Percentiles rank a stretch among this genome's conserved stretches.
These are phyloP conservation scores for Tringa solitaria DNA, from an alignment of 2,113 vertebrate genomes.

Conservation along the genomic window DNA sequence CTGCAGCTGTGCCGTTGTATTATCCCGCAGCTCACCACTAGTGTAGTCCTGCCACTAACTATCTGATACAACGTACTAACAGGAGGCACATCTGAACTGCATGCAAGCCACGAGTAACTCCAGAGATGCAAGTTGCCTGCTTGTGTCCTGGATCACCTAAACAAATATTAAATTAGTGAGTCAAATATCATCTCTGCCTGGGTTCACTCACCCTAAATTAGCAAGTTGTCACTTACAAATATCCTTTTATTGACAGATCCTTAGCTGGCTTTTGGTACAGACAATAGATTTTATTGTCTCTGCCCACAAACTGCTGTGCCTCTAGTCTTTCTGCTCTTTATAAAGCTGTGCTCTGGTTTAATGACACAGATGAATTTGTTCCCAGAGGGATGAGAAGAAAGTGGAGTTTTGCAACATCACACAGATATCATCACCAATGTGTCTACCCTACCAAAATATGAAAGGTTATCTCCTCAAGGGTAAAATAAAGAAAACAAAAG, in stretches of 20 bases:
- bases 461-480: conserved; percentile 61
- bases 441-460: not conserved
- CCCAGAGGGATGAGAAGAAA: not conserved
- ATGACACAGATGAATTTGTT: not conserved
- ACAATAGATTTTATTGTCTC: not conserved
- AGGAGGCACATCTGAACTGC: not conserved
- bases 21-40: not conserved
- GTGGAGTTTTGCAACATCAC: conserved; percentile 11
- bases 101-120: accelerated
- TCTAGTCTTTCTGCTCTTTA: not conserved
- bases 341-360: not conserved
- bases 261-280: not conserved
- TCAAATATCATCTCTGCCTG: not conserved
- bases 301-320: not conserved
- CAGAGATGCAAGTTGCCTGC: not conserved
- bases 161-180: not conserved
- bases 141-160: not conserved
- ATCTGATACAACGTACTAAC: not conserved
- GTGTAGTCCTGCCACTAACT: not conserved
- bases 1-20: not conserved
- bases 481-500: conserved; percentile 59
- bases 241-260: not conserved
- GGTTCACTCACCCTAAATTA: not conserved
- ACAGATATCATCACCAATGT: not conserved
- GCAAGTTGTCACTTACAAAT: not conserved